Conservation (phyloP, 2,888 invertebrate genomes). For the Pyrrhia umbra region DNA sequence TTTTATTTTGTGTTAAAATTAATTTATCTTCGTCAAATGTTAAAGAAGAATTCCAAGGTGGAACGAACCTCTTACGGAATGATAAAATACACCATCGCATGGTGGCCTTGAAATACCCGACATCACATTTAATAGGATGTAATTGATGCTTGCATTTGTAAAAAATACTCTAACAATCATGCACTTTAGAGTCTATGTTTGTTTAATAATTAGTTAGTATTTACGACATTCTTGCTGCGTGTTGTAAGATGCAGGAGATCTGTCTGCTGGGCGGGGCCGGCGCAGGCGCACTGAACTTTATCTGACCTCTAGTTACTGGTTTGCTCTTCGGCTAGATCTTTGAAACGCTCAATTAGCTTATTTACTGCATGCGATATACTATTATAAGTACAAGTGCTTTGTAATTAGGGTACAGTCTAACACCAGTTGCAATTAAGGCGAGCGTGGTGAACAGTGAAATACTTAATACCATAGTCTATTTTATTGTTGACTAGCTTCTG, state of each 20-base stretch:
- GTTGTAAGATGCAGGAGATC: conserved; percentile 67
- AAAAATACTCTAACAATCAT: conserved; percentile 27
- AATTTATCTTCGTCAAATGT: neutral
- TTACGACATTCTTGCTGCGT: conserved; percentile 62
- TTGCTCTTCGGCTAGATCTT: conserved; percentile 62
- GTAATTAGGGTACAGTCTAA: conserved; percentile 27
- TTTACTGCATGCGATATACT: conserved; percentile 52
- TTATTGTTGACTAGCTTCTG: conserved; percentile 9
- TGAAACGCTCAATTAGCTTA: conserved; percentile 64
- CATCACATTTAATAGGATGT: conserved; percentile 6
- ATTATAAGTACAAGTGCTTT: conserved; percentile 19
- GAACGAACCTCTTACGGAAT: conserved; percentile 1
- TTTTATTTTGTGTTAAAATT: neutral
- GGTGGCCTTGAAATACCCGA: conserved; percentile 28
- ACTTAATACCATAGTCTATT: neutral
- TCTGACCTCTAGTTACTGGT: conserved; percentile 72
- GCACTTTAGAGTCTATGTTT: conserved; percentile 24
- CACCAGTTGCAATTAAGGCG: conserved; percentile 17
- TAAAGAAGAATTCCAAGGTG: neutral
- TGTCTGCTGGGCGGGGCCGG: conserved; percentile 62
- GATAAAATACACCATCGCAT: conserved; percentile 3
- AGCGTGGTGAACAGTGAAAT: conserved; percentile 9
- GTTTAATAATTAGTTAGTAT: conserved; percentile 60
- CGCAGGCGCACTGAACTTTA: conserved; percentile 76
- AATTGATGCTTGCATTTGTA: conserved; percentile 19